These are phyloP conservation scores for Anolis sagrei DNA, from an alignment of 2,113 vertebrate genomes.

Conservation along the genomic window DNA sequence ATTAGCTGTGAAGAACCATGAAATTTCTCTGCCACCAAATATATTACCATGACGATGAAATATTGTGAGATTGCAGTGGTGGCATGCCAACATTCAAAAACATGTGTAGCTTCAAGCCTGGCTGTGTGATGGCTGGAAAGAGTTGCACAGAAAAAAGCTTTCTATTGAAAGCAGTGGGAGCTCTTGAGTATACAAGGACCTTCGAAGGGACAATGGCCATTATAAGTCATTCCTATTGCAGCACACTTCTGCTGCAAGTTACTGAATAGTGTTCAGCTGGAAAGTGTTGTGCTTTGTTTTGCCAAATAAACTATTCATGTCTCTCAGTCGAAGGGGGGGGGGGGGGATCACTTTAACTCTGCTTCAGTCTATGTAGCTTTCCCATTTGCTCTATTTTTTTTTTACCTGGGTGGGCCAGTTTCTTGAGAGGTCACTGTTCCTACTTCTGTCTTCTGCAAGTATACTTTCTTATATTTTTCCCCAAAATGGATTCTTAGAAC, in stretches of 20 bases:
- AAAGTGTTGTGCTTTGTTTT: neutral
- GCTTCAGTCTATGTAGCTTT: neutral
- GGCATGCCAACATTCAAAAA: neutral
- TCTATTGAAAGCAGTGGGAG: neutral
- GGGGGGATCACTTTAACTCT: neutral
- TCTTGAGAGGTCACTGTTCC: neutral
- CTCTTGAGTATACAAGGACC: neutral
- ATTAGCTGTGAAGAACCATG: neutral
- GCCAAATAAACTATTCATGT: slow-evolving; percentile 10
- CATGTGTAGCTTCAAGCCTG: neutral
- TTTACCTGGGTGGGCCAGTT: neutral
- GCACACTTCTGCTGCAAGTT: slow-evolving; percentile 18
- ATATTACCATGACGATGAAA: slow-evolving; percentile 22
- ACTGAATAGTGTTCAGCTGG: neutral
- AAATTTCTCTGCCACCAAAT: slow-evolving; percentile 16
- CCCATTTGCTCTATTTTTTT: neutral
- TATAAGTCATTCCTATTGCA: neutral
- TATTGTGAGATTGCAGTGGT: slow-evolving; percentile 7
- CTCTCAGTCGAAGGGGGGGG: neutral
- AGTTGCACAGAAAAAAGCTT: neutral
- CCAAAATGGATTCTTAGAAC: neutral
- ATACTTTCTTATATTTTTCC: neutral
- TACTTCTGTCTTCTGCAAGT: neutral
- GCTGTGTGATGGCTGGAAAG: neutral
- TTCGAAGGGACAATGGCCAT: neutral